Base-by-base conservation (phyloP, 1,140 invertebrate genomes). In the Caenorhabditis briggsae region DNA sequence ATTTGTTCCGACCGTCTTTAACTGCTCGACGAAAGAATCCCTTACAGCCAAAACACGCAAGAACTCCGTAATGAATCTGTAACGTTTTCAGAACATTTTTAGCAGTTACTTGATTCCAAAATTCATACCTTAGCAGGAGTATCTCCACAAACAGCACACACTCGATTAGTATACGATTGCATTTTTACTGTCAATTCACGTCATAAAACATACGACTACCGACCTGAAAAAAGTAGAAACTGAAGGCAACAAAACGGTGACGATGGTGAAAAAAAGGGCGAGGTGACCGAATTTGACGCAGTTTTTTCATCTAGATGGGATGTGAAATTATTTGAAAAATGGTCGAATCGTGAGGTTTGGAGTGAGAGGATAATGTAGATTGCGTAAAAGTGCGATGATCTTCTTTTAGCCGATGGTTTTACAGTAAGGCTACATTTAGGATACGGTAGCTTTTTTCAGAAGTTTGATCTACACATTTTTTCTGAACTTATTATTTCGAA, bases 11-110 rank as follows among this genome's bases (percentile, higher is more conserved):
- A 12, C 88, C 88, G 33, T 89, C 88, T 78, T 89, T 89, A 5
- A 88, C 87, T 8, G 86, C 88, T 48, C 88, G 25, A 11, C 88
- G 83, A 43, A 89, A 89, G 83, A 89, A 89, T 18, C 88, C 88
- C 78, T 89, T 89, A 65, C 88, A 89, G 0, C 88, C 88, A 50
- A 89, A 89, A 82, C 88, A 89, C 2, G 88, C 88, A 8, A 89
- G 82, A 20, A 89, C 88, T 23, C 86, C 86, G 70, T 89, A 89
- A 43, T 89, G 88, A 23, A 87, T 82, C 82, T 87, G 46, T 56
- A 86, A 74, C 11, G 6, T 5, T 53, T 70, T 55, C 70, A 58
- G n/a, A 7, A 50, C 8, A 50, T 50, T 50, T n/a, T 33, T 25
- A n/a, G 18, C 20, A 20, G 12, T n/a, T 41, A 11, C 41, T 18